Evolutionary conservation across 2,113 vertebrate species (phyloP).

Genomic region (Paradisaea rubra): DNA sequence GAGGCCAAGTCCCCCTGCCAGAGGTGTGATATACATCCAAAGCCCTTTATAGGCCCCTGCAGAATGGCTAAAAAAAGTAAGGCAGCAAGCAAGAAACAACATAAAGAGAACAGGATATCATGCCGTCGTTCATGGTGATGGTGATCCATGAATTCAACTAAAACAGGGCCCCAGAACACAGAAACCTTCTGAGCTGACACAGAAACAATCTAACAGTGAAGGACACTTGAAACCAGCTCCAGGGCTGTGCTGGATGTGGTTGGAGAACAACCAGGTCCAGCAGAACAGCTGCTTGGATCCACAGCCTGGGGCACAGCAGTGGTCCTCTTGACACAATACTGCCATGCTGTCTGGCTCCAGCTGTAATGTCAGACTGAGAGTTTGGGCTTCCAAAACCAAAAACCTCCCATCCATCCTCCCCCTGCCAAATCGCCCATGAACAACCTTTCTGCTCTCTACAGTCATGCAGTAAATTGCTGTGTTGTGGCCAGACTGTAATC

Average conservation of each 20-base stretch:
- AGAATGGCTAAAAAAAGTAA: not conserved
- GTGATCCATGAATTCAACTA: not conserved
- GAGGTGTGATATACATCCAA: not conserved
- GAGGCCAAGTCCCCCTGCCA: not conserved
- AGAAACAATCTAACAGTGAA: not conserved
- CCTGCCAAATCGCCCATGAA: accelerated
- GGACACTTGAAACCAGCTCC: not conserved
- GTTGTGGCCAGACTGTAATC: not conserved
- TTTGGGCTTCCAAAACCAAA: not conserved
- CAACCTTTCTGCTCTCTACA: not conserved
- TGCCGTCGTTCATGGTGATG: not conserved
- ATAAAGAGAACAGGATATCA: not conserved
- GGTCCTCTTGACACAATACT: not conserved
- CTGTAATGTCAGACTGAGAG: not conserved
- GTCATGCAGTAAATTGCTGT: not conserved
- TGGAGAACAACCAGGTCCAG: not conserved
- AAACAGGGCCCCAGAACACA: not conserved
- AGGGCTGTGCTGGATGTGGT: not conserved
- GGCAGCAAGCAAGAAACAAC: not conserved
- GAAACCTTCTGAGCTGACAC: not conserved
- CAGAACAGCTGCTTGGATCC: not conserved
- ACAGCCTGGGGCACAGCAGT: not conserved
- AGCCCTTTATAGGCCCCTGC: not conserved
- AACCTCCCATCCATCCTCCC: too few species aligned
- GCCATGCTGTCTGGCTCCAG: not conserved